phyloP scores from a whole-genome alignment of 2,797 vertebrate genomes.

The Aplochiton taeniatus region DNA sequence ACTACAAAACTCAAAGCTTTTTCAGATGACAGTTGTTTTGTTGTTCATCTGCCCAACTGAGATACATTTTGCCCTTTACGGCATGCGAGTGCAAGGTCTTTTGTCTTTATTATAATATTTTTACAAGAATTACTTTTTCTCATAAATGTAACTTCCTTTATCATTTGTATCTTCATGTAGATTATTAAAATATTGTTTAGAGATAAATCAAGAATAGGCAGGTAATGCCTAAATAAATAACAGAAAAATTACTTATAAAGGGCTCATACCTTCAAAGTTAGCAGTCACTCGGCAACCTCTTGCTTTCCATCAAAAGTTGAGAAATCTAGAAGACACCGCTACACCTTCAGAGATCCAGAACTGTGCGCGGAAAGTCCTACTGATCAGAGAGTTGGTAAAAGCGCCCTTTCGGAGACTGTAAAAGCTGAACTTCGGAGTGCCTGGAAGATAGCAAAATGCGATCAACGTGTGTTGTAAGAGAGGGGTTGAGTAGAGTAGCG shows the following conservation, averaged over 20 bases:
- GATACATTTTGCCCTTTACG: no score
- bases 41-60: no score
- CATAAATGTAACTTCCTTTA: not conserved
- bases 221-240: not conserved
- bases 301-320: constrained; percentile 83
- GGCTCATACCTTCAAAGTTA: constrained; percentile 74
- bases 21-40: no score
- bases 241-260: not conserved
- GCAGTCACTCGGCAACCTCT: constrained; percentile 67
- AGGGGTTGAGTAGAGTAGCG: constrained; percentile 58
- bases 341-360: constrained; percentile 52
- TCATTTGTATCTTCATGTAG: not conserved
- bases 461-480: constrained; percentile 42
- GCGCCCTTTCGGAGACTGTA: constrained; percentile 46
- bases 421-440: constrained; percentile 43
- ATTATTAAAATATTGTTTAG: not conserved
- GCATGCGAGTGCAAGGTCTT: no score
- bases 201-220: not conserved
- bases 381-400: constrained; percentile 41
- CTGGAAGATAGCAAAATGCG: constrained; percentile 58
- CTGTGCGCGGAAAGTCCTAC: constrained; percentile 43
- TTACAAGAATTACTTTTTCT: no score
- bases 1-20: no score
- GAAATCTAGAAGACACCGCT: constrained; percentile 52
- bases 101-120: no score